Evolutionary conservation across 2,888 invertebrate species (phyloP).

Genomic region (Camponotus fellah): DNA sequence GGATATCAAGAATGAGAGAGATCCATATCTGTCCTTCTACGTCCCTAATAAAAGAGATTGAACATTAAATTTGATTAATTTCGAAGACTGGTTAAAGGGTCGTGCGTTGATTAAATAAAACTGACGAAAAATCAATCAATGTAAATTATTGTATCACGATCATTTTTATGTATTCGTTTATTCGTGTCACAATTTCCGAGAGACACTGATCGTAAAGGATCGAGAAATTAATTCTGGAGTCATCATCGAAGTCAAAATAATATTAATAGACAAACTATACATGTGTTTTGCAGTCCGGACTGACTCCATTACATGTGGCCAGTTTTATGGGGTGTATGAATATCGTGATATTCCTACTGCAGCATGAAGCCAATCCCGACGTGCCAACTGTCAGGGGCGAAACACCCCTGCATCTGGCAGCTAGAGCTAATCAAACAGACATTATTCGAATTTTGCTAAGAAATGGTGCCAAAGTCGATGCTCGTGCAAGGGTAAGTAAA

Average conservation of each 20-base stretch:
- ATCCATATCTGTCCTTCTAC: not conserved
- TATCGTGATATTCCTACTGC: slow-evolving; percentile 97
- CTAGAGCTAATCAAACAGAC: slow-evolving; percentile 98
- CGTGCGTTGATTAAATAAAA: slow-evolving; percentile 57
- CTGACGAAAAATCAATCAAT: slow-evolving; percentile 16
- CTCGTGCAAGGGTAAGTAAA: slow-evolving; percentile 88
- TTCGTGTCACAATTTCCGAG: slow-evolving; percentile 11
- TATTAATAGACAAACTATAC: slow-evolving; percentile 63
- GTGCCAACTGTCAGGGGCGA: slow-evolving; percentile 98
- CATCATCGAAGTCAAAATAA: not conserved
- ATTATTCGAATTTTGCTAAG: slow-evolving; percentile 97
- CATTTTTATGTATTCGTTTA: slow-evolving; percentile 59
- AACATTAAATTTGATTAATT: slow-evolving; percentile 11
- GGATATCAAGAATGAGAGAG: not conserved
- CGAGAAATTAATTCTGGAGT: slow-evolving; percentile 31
- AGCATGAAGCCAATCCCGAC: slow-evolving; percentile 97
- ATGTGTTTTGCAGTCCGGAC: slow-evolving; percentile 89
- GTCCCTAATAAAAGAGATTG: not conserved
- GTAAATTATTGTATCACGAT: slow-evolving; percentile 40
- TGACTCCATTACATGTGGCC: slow-evolving; percentile 98
- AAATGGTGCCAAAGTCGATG: slow-evolving; percentile 95
- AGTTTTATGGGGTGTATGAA: slow-evolving; percentile 99
- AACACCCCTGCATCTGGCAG: slow-evolving; percentile 98
- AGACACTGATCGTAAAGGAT: not conserved
- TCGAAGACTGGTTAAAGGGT: slow-evolving; percentile 76